A percentile compares a stretch with the other conserved stretches of the same genome.
These are phyloP conservation scores for Thysanoteuthis rhombus DNA, from an alignment of 2,888 invertebrate species.

Conservation along the genomic window DNA sequence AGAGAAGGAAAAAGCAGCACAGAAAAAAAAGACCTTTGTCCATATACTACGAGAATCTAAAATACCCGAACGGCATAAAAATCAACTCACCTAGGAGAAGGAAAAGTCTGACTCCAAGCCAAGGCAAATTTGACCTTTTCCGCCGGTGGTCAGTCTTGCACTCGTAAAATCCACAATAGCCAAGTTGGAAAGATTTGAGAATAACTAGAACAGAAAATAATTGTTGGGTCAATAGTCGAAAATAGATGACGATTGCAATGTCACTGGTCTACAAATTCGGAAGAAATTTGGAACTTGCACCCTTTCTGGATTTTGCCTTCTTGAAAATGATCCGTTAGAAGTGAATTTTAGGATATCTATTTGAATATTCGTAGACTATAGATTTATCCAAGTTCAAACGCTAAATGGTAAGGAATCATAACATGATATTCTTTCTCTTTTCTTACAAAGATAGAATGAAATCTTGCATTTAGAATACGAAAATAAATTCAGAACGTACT, in stretches of 20 bases:
- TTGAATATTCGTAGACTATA: too few species aligned
- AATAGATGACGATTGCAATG: background rate
- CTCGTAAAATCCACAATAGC: background rate
- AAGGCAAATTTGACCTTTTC: background rate
- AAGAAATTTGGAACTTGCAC: background rate
- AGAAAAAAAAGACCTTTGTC: background rate
- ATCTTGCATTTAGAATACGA: too few species aligned
- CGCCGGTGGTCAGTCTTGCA: background rate
- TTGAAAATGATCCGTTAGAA: too few species aligned
- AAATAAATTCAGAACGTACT: too few species aligned
- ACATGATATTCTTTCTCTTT: too few species aligned
- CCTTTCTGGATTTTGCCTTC: too few species aligned
- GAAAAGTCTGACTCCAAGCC: background rate
- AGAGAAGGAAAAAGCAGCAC: background rate
- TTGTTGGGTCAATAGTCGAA: background rate
- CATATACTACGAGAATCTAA: background rate
- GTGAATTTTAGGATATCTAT: too few species aligned
- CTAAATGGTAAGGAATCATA: too few species aligned
- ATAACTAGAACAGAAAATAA: background rate
- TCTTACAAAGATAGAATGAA: too few species aligned
- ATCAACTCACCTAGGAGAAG: background rate
- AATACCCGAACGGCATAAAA: background rate
- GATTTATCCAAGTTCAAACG: too few species aligned
- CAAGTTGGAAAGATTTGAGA: slow-evolving; percentile 12
- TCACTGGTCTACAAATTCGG: background rate